Evolutionary conservation across 2,113 vertebrate genomes (phyloP), one percentile per base, ranked within the genome.

Genomic region (Lipotes vexillifer): DNA sequence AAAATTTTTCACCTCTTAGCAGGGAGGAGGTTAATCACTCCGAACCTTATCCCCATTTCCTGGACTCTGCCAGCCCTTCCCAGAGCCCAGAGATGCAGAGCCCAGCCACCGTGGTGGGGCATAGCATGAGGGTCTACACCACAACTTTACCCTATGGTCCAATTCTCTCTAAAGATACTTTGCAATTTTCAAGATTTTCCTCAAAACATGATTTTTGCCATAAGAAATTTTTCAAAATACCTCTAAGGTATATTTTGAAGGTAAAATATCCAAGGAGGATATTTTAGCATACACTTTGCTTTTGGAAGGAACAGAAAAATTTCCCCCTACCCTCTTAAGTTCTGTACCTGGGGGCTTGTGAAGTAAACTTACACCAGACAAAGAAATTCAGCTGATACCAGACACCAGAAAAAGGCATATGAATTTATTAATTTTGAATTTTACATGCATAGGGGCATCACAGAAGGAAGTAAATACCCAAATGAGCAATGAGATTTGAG

Each of bases 41-140:
- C 36, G 36, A 94, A 44, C 2, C 21, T 14, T 38, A 82, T 84
- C 68, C 61, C 14, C 18, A 13, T 68, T 74, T 88, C n/a, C 31
- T 84, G 14, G 72, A 63, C 57, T 74, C 49, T 55, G 41, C 33
- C 33, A 61, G 71, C 41, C 36, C 59, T 75, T 89, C 49, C 36
- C 71, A 59, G 31, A 63, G 46, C 3, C 1, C 74, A 17, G 3
- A 52, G 66, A 57, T 5, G 6, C 7, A n/a, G 12, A 2, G 1
- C 33, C 41, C 12, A 59, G 46, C 5, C 23, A 4, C 0, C 11
- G 12, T 44, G 21, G 17, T 9, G 3, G 31, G 29, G 7, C 3
- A 3, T 14, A 3, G 23, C 0, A 1, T 4, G 0, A 8, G 0
- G 1, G 6, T 69, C 20, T 25, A 23, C 14, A 33, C 36, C 14